phyloP scores from a whole-genome alignment of 1,140 invertebrate genomes.

The Colletes latitarsis region DNA sequence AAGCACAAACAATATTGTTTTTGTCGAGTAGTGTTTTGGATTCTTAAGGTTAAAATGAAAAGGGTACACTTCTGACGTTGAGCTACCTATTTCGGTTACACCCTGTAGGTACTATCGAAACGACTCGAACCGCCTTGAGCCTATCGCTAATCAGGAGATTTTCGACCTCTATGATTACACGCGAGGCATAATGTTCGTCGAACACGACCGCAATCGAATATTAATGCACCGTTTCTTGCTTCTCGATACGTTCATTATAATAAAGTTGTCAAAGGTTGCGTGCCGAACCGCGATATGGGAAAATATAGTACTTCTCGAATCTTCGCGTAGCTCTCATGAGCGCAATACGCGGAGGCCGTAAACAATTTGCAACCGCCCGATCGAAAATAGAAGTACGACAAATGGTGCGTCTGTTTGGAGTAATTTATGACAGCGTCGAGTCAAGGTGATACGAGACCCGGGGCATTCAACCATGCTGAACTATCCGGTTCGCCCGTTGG shows the following conservation, averaged over 20 bases:
- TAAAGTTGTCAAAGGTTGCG: slow-evolving; percentile 63
- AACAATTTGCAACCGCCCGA: slow-evolving; percentile 20
- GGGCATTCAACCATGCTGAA: neutral
- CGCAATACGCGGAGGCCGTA: neutral
- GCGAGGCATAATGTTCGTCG: slow-evolving; percentile 20
- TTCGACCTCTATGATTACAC: slow-evolving; percentile 7
- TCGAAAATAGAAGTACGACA: slow-evolving; percentile 33
- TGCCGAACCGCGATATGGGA: slow-evolving; percentile 32
- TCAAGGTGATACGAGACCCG: slow-evolving; percentile 11
- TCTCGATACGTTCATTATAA: slow-evolving; percentile 48
- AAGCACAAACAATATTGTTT: no score
- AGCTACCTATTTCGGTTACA: neutral
- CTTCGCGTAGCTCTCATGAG: neutral
- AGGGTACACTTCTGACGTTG: neutral
- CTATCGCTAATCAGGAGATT: neutral
- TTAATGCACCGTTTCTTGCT: slow-evolving; percentile 49
- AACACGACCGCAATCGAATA: slow-evolving; percentile 56
- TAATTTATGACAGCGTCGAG: slow-evolving; percentile 14
- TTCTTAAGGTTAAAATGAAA: no score
- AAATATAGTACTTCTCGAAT: slow-evolving; percentile 8
- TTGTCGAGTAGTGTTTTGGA: no score
- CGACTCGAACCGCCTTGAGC: neutral
- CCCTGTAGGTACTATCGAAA: neutral
- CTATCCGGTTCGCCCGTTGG: neutral
- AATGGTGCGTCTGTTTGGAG: slow-evolving; percentile 10